Evolutionary conservation across 2,797 vertebrate genomes (phyloP).

Genomic region (Salmo trutta): DNA sequence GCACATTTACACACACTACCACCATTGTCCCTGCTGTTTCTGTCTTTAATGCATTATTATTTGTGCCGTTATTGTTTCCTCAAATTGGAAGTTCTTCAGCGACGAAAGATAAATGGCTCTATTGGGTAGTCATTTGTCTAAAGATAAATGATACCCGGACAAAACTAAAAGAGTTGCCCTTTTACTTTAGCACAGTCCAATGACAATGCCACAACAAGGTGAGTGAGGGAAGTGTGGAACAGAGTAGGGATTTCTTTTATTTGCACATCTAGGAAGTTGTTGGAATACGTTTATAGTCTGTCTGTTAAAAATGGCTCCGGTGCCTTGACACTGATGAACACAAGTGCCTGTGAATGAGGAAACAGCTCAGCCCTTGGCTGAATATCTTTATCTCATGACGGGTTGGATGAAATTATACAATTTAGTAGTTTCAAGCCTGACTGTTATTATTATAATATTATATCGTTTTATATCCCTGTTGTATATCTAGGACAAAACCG

Average conservation of each 20-base stretch:
- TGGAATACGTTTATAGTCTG: slow-evolving; percentile 36
- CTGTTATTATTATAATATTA: slow-evolving; percentile 1
- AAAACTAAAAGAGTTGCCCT: slow-evolving; percentile 39
- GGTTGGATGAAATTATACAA: slow-evolving; percentile 6
- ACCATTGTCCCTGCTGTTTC: not conserved
- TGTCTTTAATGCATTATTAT: not conserved
- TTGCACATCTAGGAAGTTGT: slow-evolving; percentile 45
- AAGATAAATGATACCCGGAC: slow-evolving; percentile 55
- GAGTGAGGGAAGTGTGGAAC: not conserved
- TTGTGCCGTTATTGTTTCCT: slow-evolving; percentile 30
- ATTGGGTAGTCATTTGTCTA: slow-evolving; percentile 33
- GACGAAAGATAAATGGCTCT: slow-evolving; percentile 7
- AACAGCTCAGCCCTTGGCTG: slow-evolving; percentile 9
- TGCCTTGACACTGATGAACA: slow-evolving; percentile 32
- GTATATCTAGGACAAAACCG: not conserved
- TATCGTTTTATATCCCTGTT: not conserved
- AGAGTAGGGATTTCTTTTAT: slow-evolving; percentile 14
- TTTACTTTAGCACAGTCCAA: slow-evolving; percentile 27
- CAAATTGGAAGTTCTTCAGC: slow-evolving; percentile 35
- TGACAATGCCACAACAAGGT: slow-evolving; percentile 20
- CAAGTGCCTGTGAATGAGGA: slow-evolving; percentile 25
- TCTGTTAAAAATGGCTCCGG: slow-evolving; percentile 22
- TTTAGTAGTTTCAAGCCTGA: slow-evolving; percentile 11
- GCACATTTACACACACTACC: not conserved
- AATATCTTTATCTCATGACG: slow-evolving; percentile 15